Base-by-base conservation (phyloP, 2,797 vertebrate species). In the Threskiornis aethiopicus region DNA sequence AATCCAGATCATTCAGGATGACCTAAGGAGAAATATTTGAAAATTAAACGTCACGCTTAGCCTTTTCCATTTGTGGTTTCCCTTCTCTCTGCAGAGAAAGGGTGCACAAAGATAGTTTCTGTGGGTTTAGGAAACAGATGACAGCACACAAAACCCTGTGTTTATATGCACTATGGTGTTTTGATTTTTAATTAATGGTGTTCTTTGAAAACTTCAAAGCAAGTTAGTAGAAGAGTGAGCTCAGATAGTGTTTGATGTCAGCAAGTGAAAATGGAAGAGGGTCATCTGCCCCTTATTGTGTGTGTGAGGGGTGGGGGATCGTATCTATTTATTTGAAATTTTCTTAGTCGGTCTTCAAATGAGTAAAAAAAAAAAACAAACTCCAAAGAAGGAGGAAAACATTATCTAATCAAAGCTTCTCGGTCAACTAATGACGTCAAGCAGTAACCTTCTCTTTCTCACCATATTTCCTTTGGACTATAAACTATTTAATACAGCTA, bases 361-460 rank as follows among this genome's bases (percentile, higher is more conserved):
- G 14, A 73, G 12, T n/a, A 18, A 29, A 39, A 52, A 69, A 25
- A 19, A 55, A 28, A 39, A 26, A 13, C 13, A 49, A 49, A 46
- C 46, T 6, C 24, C 39, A 22, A 72, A n/a, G 29, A 29, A 39
- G 11, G 5, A 42, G 24, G 46, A 31, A 70, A 78, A 42, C 0
- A 1, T 93, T 96, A 93, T 94, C 80, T 91, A 91, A 94, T 94
- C 82, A 78, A 21, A 80, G 42, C 84, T 84, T 5, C 33, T 92
- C 75, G 71, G 46, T 70, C 84, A 67, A 26, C 47, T 54, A 22
- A 46, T 52, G 57, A 83, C 3, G 1, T 84, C 75, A 90, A 65
- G 41, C n/a, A 61, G 52, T 75, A 73, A 44, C 49, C 61, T 92
- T 77, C 29, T 17, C n/a, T 87, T 92, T 91, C 61, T 87, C 33